Conservation (phyloP, 2,797 vertebrate genomes). For the Sebastiscus albofasciatus region DNA sequence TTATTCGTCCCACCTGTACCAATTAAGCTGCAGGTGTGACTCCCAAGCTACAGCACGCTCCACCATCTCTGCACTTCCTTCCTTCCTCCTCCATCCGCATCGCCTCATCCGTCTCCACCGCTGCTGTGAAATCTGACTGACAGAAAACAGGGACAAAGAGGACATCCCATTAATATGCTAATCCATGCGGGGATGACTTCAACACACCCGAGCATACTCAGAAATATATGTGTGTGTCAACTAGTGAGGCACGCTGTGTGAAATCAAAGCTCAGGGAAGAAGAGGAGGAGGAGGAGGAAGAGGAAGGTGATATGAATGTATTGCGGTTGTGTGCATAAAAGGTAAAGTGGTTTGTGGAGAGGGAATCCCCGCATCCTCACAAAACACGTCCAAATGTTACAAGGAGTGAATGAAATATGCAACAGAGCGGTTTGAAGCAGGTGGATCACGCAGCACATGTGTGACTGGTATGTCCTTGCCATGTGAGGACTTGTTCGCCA, state of each 20-base stretch:
- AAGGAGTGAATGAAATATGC: not conserved
- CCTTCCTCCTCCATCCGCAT: not conserved
- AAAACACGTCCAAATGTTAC: not conserved
- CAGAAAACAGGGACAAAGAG: slow-evolving; percentile 67
- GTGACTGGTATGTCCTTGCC: slow-evolving; percentile 45
- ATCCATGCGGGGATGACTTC: slow-evolving; percentile 68
- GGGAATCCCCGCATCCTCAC: slow-evolving; percentile 38
- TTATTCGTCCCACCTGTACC: slow-evolving; percentile 11
- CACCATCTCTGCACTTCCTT: not conserved
- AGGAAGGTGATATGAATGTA: not conserved
- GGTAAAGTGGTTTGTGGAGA: slow-evolving; percentile 9
- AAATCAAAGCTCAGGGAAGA: slow-evolving; percentile 35
- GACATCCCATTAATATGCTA: slow-evolving; percentile 77
- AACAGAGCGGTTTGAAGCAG: not conserved
- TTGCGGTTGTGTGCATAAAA: not conserved
- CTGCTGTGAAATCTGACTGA: slow-evolving; percentile 63
- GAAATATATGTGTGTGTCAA: slow-evolving; percentile 54
- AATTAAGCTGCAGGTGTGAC: not conserved
- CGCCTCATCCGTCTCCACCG: slow-evolving; percentile 16
- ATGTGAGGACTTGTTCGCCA: slow-evolving; percentile 32
- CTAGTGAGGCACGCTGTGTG: slow-evolving; percentile 29
- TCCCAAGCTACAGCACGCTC: not conserved
- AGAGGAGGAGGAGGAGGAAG: not conserved
- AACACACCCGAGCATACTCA: slow-evolving; percentile 30
- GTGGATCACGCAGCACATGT: not conserved